Base-by-base conservation (phyloP, 2,888 invertebrate species). In the Diarsia dahlii region DNA sequence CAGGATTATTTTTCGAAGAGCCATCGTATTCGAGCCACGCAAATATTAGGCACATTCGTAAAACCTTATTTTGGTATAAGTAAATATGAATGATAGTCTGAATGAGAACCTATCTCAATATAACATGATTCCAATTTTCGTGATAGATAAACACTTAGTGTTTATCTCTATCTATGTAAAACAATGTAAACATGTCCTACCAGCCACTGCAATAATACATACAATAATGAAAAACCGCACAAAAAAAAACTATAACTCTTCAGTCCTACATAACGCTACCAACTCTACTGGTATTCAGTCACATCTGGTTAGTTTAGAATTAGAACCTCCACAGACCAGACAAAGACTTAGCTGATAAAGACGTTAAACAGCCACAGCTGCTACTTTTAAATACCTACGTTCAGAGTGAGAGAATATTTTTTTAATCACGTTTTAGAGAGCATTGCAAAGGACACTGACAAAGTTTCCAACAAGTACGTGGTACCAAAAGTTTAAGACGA, bases 401-500 rank as follows among this genome's bases (percentile, higher is more conserved):
- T 74, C 23, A 34, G 52, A 52, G 58, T 56, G 48, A 74, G 54
- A 70, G 45, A 81, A n/a, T 62, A 39, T 63, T 34, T 45, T 60
- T 67, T 56, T 20, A 72, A 82, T 64, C 71, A 69, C 52, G 48
- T 76, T 77, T 71, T 45, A 60, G 39, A 72, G 39, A 70, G n/a
- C 46, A 74, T 67, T 77, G 48, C 74, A 63, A 76, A 82, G 66
- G 84, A 76, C 75, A 86, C 66, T 73, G 80, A 52, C 54, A 77
- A 84, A 78, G 74, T 79, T 83, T 65, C 60, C 64, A 72, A 50
- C 65, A 80, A 84, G 84, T 75, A 77, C 84, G 74, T 76, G 71
- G 74, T 66, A 84, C 73, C 65, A 20, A 78, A 84, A 86, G 72
- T 85, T 85, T 73, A 54, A 74, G 80, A 76, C 76, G 78, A 84